Evolutionary conservation across 2,888 invertebrate genomes (phyloP), one percentile per base, ranked within the genome.

Genomic region (Cerastoderma edule): DNA sequence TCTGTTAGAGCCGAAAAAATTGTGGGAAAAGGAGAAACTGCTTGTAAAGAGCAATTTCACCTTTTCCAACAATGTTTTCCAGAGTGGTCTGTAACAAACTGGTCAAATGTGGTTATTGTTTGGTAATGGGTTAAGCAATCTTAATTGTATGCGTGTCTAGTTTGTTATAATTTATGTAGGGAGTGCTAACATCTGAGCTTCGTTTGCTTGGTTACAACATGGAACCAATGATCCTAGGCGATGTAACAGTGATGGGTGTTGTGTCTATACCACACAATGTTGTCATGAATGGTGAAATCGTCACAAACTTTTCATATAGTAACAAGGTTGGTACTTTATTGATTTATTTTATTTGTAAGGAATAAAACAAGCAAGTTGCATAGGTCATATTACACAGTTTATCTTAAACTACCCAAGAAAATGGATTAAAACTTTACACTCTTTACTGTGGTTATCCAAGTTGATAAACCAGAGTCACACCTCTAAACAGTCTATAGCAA

Each of bases 211-310:
- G 79, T 19, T 79, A 79, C 70, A 53, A 19, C 28, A 30, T 57
- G 19, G 79, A 79, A 46, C 57, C 77, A 10, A 77, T 79, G 72
- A 57, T 65, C 2, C 73, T 83, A 6, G 77, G 73, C 2, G 33
- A 73, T n/a, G 72, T 82, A 27, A 67, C 53, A 27, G 72, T 85
- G 16, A 48, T 80, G 22, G 84, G 84, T 2, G 72, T 85, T 8
- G 64, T 63, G 3, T 60, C 44, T n/a, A 44, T 44, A 8, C 85
- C 85, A 1, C 66, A 69, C 16, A 74, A 71, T 24, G 80, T 85
- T n/a, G 72, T 69, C n/a, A 67, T 83, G n/a, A 84, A 85, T 69
- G 76, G 75, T 10, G 57, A 71, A 24, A 39, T 67, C 13, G 57
- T 70, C 19, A 46, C 32, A 0, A 54, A 72, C 27, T 80, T 66